These are phyloP conservation scores for Anolis apletophallus DNA, from an alignment of 2,797 vertebrate genomes.

Conservation along the genomic window DNA sequence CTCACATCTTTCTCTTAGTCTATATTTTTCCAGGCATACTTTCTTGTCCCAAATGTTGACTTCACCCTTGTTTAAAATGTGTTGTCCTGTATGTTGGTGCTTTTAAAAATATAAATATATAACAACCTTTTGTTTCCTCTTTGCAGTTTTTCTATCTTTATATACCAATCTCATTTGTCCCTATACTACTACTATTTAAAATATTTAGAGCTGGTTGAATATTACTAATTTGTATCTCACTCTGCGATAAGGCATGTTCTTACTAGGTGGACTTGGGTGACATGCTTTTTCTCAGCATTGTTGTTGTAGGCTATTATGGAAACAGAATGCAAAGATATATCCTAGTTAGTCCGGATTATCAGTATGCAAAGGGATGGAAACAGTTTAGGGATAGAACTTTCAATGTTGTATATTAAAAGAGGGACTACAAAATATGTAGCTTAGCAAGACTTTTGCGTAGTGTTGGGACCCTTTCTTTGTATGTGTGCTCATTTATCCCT, in stretches of 20 bases:
- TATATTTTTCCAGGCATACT: constrained; percentile 15
- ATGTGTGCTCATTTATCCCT: constrained; percentile 9
- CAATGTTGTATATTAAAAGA: neutral
- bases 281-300: neutral
- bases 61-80: constrained; percentile 4
- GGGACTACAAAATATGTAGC: neutral
- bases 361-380: too few relatives aligned
- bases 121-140: neutral
- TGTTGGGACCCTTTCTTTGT: constrained; percentile 9
- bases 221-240: neutral
- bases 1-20: constrained; percentile 16
- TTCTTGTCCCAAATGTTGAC: neutral
- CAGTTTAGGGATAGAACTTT: neutral
- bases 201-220: neutral
- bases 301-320: too few relatives aligned
- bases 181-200: neutral
- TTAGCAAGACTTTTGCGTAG: neutral
- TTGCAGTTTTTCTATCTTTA: constrained; percentile 23
- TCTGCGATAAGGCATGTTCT: neutral
- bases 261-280: neutral
- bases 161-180: constrained; percentile 8
- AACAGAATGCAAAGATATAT: too few relatives aligned
- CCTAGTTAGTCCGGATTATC: too few relatives aligned
- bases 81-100: neutral
- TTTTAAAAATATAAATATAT: neutral